These are phyloP conservation scores for Eubasilissa splendida DNA, from an alignment of 2,888 invertebrate species.

Conservation along the genomic window DNA sequence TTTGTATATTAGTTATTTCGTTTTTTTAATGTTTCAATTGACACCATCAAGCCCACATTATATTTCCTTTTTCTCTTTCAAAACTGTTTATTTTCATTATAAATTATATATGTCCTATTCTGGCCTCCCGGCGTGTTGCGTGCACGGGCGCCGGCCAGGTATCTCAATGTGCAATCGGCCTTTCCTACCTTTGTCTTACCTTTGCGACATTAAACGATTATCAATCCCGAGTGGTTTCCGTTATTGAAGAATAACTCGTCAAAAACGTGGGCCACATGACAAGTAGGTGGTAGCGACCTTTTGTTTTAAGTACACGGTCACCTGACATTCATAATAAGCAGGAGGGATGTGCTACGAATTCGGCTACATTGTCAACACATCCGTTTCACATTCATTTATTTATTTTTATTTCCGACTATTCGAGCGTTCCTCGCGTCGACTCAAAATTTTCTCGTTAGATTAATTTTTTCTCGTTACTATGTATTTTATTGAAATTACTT, in stretches of 20 bases:
- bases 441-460: neutral
- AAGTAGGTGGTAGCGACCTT: conserved; percentile 35
- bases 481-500: no score
- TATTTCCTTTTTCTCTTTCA: no score
- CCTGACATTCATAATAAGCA: conserved; percentile 11
- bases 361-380: conserved; percentile 12
- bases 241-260: conserved; percentile 32
- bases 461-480: no score
- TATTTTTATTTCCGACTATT: conserved; percentile 1
- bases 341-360: neutral
- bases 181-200: conserved; percentile 8
- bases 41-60: no score
- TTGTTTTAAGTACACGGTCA: conserved; percentile 8
- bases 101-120: no score
- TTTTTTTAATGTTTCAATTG: no score
- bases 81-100: no score
- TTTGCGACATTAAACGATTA: conserved; percentile 21
- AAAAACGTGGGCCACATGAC: conserved; percentile 27
- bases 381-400: conserved; percentile 6
- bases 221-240: conserved; percentile 37
- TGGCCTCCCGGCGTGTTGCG: no score
- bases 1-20: no score
- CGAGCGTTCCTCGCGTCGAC: neutral
- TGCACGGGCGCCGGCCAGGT: neutral
- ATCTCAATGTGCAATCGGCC: conserved; percentile 18